Base-by-base conservation (phyloP, 2,888 invertebrate species). In the Endomychus coccineus region DNA sequence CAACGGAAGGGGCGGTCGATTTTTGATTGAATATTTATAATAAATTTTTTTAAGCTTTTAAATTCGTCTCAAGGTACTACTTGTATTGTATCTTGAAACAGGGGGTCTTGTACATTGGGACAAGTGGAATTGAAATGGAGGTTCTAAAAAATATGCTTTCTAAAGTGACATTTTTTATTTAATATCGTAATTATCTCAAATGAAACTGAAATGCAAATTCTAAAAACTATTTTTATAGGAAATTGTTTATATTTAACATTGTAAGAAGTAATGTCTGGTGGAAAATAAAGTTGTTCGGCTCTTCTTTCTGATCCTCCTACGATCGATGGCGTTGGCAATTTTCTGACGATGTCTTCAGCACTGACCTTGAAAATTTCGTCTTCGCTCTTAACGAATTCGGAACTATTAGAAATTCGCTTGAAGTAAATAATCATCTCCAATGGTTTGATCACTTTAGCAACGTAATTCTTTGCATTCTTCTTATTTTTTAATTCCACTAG, bases 191-290 rank as follows among this genome's bases (percentile, higher is more conserved):
- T n/a, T n/a, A n/a, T n/a, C n/a, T n/a, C n/a, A n/a, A n/a, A n/a
- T n/a, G n/a, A n/a, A n/a, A n/a, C n/a, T n/a, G n/a, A n/a, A n/a
- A n/a, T n/a, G n/a, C n/a, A n/a, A n/a, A n/a, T n/a, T n/a, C n/a
- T n/a, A n/a, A n/a, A n/a, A n/a, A n/a, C n/a, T n/a, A n/a, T n/a
- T n/a, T n/a, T n/a, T n/a, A n/a, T n/a, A n/a, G n/a, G n/a, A n/a
- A n/a, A n/a, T n/a, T n/a, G n/a, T n/a, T n/a, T n/a, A 21, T 21
- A 21, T 7, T 21, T 21, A 78, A 36, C 74, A 78, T 49, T 74
- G 75, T 69, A 63, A 62, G 17, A 33, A 9, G 32, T 27, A 27
- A 17, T 25, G 11, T 25, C 25, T 25, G 10, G 5, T 25, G 25
- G 7, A 11, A 25, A 25, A 11, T 7, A 25, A 6, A 25, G 6